Percentiles rank a stretch among this genome's conserved stretches.
These are phyloP conservation scores for Candidula unifasciata DNA, from an alignment of 2,888 invertebrate genomes.

Conservation along the genomic window DNA sequence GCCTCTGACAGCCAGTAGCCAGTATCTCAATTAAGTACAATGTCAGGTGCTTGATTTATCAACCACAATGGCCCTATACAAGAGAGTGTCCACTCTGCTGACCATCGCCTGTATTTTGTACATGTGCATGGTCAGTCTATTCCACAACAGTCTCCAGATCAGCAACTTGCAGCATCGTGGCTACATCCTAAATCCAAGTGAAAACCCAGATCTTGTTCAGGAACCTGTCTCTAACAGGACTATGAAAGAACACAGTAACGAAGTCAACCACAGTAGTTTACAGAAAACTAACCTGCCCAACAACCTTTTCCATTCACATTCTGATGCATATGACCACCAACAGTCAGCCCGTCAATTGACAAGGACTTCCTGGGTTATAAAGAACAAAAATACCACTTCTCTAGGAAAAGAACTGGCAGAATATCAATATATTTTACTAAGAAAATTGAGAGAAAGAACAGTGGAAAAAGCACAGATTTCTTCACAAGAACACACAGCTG, in stretches of 20 bases:
- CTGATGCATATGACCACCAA: not conserved
- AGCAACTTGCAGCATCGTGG: not conserved
- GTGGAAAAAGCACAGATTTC: not conserved
- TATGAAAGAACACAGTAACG: not conserved
- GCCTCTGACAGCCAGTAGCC: too few relatives aligned
- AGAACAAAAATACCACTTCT: not conserved
- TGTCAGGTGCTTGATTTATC: not conserved
- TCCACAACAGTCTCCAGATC: not conserved
- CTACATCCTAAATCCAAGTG: too few relatives aligned
- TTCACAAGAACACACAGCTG: not conserved
- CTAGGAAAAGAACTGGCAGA: not conserved
- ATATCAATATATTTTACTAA: not conserved
- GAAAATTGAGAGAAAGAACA: not conserved
- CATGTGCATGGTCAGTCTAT: constrained; percentile 22
- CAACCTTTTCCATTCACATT: not conserved
- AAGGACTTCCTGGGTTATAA: not conserved
- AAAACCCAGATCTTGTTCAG: not conserved
- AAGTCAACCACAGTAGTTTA: not conserved
- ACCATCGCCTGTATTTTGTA: not conserved
- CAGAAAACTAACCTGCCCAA: not conserved
- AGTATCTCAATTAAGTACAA: not conserved
- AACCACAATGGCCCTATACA: not conserved
- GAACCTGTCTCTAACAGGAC: not conserved
- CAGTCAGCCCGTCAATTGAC: not conserved
- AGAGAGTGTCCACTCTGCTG: not conserved